Evolutionary conservation across 2,888 invertebrate species (phyloP).

Genomic region (Drosophila paranaensis): DNA sequence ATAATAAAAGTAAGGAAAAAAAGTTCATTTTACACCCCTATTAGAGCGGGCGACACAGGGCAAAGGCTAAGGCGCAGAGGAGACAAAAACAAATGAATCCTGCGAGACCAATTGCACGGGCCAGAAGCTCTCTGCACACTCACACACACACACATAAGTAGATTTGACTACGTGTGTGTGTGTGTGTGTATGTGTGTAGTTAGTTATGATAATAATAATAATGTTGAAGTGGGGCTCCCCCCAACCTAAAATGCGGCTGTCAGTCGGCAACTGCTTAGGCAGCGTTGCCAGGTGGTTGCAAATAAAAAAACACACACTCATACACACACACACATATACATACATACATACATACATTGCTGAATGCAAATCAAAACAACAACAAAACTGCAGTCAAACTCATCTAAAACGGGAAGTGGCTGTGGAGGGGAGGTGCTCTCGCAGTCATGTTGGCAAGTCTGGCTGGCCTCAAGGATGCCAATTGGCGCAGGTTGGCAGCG

Average conservation of each 20-base stretch:
- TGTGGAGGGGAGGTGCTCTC: constrained; percentile 14
- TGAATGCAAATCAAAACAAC: constrained; percentile 59
- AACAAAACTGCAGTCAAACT: constrained; percentile 42
- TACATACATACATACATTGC: constrained; percentile 21
- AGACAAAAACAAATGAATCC: constrained; percentile 73
- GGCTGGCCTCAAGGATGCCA: constrained; percentile 66
- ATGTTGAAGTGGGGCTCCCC: constrained; percentile 4
- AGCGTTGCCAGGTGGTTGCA: constrained; percentile 49
- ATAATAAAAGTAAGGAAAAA: constrained; percentile 75
- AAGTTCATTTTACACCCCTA: constrained; percentile 82
- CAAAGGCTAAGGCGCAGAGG: constrained; percentile 46
- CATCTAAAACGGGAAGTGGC: neutral
- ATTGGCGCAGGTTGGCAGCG: constrained; percentile 72
- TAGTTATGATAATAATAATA: constrained; percentile 70
- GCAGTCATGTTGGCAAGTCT: constrained; percentile 49
- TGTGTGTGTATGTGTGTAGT: constrained; percentile 43
- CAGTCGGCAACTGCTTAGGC: constrained; percentile 27
- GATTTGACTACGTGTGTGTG: constrained; percentile 1
- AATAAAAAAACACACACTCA: constrained; percentile 20
- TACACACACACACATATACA: neutral
- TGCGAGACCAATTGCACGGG: constrained; percentile 78
- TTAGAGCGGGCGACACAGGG: constrained; percentile 52
- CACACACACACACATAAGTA: constrained; percentile 7
- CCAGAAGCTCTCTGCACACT: constrained; percentile 40
- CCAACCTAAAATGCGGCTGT: constrained; percentile 7